phyloP scores from a whole-genome alignment of 2,797 vertebrate genomes.

The Enoplosus armatus region DNA sequence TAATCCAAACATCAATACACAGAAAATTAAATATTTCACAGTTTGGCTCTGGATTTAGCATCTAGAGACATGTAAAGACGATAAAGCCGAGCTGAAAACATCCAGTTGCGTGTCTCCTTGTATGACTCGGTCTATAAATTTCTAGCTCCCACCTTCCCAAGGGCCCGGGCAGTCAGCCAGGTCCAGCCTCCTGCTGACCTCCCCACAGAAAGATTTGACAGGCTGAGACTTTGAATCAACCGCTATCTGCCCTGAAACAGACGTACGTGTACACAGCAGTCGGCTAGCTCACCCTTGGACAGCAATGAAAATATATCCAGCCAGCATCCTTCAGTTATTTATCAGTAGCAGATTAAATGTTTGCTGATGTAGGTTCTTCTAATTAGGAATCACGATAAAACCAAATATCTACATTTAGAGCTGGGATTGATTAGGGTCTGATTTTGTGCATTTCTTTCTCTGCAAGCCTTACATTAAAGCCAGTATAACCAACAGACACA shows the following conservation, averaged over 20 bases:
- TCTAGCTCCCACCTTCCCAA: constrained; percentile 28
- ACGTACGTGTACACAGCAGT: constrained; percentile 25
- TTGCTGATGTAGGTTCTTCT: neutral
- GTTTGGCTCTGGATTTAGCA: constrained; percentile 23
- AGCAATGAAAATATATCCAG: constrained; percentile 52
- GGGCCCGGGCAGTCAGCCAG: constrained; percentile 41
- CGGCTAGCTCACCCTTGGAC: constrained; percentile 12
- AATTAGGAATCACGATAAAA: neutral
- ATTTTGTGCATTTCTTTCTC: constrained; percentile 1
- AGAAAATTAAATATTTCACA: neutral
- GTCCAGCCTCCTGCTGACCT: constrained; percentile 48
- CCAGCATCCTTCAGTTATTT: constrained; percentile 11
- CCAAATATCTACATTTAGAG: neutral
- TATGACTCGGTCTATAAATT: constrained; percentile 41
- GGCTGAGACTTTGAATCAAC: constrained; percentile 52
- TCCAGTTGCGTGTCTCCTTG: neutral
- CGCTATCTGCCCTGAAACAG: constrained; percentile 59
- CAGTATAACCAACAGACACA: neutral
- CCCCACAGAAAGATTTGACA: constrained; percentile 44
- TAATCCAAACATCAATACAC: constrained; percentile 24
- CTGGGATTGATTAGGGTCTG: neutral
- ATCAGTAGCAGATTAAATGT: constrained; percentile 5
- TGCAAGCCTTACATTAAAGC: neutral
- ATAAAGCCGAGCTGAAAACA: constrained; percentile 23
- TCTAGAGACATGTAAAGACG: neutral